Evolutionary conservation across 2,113 vertebrate species (phyloP).

Genomic region (Myanophis thanlyinensis): DNA sequence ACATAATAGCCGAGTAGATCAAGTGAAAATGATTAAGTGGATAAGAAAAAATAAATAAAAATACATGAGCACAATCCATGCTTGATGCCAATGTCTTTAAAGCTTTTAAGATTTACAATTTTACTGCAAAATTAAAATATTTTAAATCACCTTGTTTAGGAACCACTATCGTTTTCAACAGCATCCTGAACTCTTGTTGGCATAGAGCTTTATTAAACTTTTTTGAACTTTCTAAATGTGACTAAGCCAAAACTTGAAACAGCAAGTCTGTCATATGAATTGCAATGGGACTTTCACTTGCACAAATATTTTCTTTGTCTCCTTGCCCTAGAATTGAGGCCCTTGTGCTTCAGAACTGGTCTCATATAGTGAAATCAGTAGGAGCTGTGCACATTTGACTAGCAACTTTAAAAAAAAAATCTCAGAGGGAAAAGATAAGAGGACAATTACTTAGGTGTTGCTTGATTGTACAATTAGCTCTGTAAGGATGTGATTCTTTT

Average conservation of each 20-base stretch:
- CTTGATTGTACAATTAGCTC: conserved; percentile 21
- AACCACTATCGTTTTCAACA: background rate
- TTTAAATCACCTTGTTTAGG: background rate
- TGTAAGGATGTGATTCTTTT: conserved; percentile 39
- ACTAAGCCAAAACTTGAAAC: background rate
- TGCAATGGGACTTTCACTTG: conserved; percentile 38
- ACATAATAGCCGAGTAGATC: background rate
- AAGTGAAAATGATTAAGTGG: background rate
- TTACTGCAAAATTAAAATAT: background rate
- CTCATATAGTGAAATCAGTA: conserved; percentile 30
- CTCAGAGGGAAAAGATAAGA: conserved; percentile 53
- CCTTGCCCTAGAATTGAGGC: background rate
- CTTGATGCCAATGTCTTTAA: background rate
- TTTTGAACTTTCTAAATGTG: background rate
- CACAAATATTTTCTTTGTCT: conserved; percentile 17
- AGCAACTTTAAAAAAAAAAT: conserved; percentile 35
- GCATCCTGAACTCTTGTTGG: background rate
- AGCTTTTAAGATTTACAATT: background rate
- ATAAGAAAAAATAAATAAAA: background rate
- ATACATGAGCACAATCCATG: background rate
- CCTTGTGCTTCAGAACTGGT: conserved; percentile 31
- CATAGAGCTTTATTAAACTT: background rate
- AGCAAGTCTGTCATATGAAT: conserved; percentile 29
- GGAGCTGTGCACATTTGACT: conserved; percentile 52
- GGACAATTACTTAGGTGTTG: conserved; percentile 30